Percentiles rank a stretch among this genome's conserved stretches.
Evolutionary conservation across 2,888 invertebrate genomes (phyloP).

Genomic region (Tachina grossa): DNA sequence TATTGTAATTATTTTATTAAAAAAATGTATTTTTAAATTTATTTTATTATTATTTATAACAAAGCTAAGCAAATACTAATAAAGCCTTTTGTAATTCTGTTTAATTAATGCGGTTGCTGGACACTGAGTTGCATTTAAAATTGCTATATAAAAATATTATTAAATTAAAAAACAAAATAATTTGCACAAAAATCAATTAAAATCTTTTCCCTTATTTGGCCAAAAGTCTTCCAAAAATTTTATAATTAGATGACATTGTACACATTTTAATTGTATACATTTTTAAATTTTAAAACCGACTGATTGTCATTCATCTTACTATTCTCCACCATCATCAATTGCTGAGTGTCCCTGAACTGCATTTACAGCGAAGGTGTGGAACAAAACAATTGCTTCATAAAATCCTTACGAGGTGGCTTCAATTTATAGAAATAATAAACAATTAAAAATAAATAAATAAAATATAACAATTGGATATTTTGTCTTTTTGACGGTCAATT

Average conservation of each 20-base stretch:
- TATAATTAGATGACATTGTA: not conserved
- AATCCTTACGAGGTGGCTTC: slow-evolving; percentile 32
- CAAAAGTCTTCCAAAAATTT: no score
- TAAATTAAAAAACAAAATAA: no score
- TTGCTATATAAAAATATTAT: not conserved
- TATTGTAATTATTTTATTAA: no score
- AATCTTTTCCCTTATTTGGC: no score
- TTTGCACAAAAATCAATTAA: no score
- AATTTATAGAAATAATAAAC: slow-evolving; percentile 19
- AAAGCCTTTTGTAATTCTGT: no score
- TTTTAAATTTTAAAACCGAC: not conserved
- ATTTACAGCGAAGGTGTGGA: slow-evolving; percentile 32
- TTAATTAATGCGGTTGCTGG: no score
- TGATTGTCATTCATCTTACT: slow-evolving; percentile 1
- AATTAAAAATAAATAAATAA: slow-evolving; percentile 30
- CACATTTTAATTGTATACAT: no score
- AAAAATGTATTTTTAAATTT: no score
- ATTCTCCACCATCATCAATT: not conserved
- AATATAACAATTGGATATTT: slow-evolving; percentile 49
- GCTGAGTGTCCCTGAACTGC: slow-evolving; percentile 26
- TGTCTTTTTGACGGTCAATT: slow-evolving; percentile 3
- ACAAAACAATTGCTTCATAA: slow-evolving; percentile 25
- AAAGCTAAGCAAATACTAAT: no score
- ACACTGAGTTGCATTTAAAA: not conserved
- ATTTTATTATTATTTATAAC: no score